phyloP scores from a whole-genome alignment of 2,113 vertebrate species.

The Corythaixoides concolor region DNA sequence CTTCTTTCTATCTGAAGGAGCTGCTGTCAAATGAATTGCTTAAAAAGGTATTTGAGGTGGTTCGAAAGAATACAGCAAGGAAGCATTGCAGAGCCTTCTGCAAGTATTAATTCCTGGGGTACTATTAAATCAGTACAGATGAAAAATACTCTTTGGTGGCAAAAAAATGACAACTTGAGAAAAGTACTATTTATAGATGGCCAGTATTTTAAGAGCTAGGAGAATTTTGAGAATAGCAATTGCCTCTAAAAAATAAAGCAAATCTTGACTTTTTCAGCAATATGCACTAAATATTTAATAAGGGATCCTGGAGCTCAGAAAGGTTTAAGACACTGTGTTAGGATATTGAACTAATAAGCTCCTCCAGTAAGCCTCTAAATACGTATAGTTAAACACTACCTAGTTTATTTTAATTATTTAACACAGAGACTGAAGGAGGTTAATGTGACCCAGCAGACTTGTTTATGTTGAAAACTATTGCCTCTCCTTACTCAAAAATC shows the following conservation, averaged over 20 bases:
- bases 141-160: not conserved
- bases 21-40: conserved; percentile 62
- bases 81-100: not conserved
- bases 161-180: conserved; percentile 3
- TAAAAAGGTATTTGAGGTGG: conserved; percentile 26
- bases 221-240: conserved; percentile 14
- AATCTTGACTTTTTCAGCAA: conserved; percentile 48
- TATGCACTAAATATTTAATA: conserved; percentile 54
- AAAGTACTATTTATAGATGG: not conserved
- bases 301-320: conserved; percentile 50
- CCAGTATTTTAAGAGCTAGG: not conserved
- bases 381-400: conserved; percentile 46
- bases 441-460: conserved; percentile 56
- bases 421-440: conserved; percentile 36
- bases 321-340: conserved; percentile 40
- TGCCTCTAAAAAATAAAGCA: conserved; percentile 40
- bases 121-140: conserved; percentile 1
- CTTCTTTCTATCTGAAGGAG: conserved; percentile 44
- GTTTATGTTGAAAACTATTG: conserved; percentile 58
- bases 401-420: conserved; percentile 53
- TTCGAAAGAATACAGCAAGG: not conserved
- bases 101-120: conserved; percentile 41
- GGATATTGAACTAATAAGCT: conserved; percentile 48
- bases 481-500: conserved; percentile 57
- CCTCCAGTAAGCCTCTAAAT: conserved; percentile 58